Evolutionary conservation across 2,888 invertebrate species (phyloP), one percentile per base, ranked within the genome.

Genomic region (Torymus tubicola): DNA sequence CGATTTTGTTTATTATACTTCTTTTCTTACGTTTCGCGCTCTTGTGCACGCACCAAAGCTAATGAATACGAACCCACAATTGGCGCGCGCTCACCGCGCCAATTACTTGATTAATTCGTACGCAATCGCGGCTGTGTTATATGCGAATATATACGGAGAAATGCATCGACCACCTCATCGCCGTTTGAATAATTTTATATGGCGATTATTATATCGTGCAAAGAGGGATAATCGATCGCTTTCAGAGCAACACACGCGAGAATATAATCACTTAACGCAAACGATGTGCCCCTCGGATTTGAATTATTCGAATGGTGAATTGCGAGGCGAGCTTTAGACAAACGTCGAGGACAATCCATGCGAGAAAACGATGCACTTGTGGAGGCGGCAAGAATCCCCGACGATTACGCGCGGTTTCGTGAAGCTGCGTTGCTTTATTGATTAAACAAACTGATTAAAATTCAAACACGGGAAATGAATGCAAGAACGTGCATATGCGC

Each of bases 121-220:
- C 16, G 31, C 64, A 74, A 65, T 74, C 21, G 57, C 18, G 65
- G 31, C 13, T 14, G 57, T 55, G 57, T 55, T 21, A 16, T 42
- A 42, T 70, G 42, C 16, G 58, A 42, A 58, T 58, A 58, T 42
- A 42, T 31, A 21, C 16, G 18, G 58, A 13, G 50, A 50, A 61
- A 24, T 14, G 24, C 18, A 24, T n/a, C 3, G 14, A 24, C 24
- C n/a, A 13, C 24, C n/a, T 42, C 31, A n/a, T 21, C 16, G 70
- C 42, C 65, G 58, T 74, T 74, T 74, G 50, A 55, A 74, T 67
- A 74, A 74, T 74, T 74, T 74, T 67, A 42, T 42, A 67, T 24
- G 42, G 5, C 42, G 50, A 75, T 75, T 42, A 71, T 71, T 60
- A 68, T 72, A 53, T 58, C n/a, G 18, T 18, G 57, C n/a, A 24